Evolutionary conservation across 2,888 invertebrate species (phyloP).

Genomic region (Chrysopilus asiliformis): DNA sequence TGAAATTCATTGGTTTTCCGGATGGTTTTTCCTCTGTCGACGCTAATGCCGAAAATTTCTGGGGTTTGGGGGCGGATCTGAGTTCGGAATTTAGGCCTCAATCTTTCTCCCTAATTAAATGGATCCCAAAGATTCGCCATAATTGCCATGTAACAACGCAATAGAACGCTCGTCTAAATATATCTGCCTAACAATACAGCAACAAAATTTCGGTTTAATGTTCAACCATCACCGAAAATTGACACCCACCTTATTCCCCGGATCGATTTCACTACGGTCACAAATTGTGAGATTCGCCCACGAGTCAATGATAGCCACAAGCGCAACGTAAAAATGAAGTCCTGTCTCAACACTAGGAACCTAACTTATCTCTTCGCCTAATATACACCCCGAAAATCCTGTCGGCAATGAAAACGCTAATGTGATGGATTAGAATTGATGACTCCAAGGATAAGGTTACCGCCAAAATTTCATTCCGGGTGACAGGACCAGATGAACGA

Average conservation of each 20-base stretch:
- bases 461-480: conserved; percentile 1
- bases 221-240: too few species aligned
- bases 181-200: too few species aligned
- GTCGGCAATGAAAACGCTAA: too few species aligned
- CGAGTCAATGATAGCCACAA: conserved; percentile 6
- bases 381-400: too few species aligned
- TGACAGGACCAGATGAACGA: conserved; percentile 1
- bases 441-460: conserved; percentile 7
- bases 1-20: conserved; percentile 10
- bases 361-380: too few species aligned
- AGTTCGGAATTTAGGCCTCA: not conserved
- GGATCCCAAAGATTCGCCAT: conserved; percentile 10
- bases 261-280: conserved; percentile 8
- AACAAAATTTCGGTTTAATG: too few species aligned
- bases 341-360: too few species aligned
- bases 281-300: conserved; percentile 3
- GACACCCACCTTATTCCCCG: too few species aligned
- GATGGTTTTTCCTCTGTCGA: conserved; percentile 7
- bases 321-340: too few species aligned
- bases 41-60: too few species aligned
- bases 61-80: not conserved
- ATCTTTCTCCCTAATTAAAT: conserved; percentile 12
- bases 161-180: too few species aligned
- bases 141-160: conserved; percentile 11
- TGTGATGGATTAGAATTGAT: conserved; percentile 14